These are phyloP conservation scores for Clarias gariepinus DNA, from an alignment of 2,113 vertebrate species.

Conservation along the genomic window DNA sequence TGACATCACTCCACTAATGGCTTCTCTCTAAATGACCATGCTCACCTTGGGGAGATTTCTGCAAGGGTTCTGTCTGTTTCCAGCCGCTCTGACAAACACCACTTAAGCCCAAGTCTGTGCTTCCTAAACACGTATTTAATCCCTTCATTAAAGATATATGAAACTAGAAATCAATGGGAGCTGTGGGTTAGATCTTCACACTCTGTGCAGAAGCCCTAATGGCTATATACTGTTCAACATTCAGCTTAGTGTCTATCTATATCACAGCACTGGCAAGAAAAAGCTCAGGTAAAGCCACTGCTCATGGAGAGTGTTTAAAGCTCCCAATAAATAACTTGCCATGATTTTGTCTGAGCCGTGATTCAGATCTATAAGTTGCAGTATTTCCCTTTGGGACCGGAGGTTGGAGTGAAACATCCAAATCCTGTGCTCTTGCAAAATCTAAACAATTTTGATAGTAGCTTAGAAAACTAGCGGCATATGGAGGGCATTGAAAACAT, in stretches of 20 bases:
- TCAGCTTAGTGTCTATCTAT: conserved; percentile 83
- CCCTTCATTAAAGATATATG: conserved; percentile 99
- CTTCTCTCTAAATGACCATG: conserved; percentile 61
- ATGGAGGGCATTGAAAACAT: not conserved
- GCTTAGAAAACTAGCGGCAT: not conserved
- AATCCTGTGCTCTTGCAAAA: not conserved
- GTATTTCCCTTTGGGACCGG: not conserved
- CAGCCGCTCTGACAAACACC: conserved; percentile 76
- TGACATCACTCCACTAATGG: conserved; percentile 79
- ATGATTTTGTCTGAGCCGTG: no score
- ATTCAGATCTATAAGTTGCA: not conserved
- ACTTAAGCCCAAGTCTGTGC: conserved; percentile 85
- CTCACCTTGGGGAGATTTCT: conserved; percentile 80
- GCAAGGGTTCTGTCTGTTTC: conserved; percentile 73
- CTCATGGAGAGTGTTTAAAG: not conserved
- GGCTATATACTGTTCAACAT: conserved; percentile 92
- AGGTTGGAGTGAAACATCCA: not conserved
- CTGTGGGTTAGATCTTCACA: conserved; percentile 83
- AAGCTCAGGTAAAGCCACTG: conserved; percentile 51
- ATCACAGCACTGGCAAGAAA: conserved; percentile 71
- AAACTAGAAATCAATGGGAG: conserved; percentile 93
- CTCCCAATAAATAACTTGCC: not conserved
- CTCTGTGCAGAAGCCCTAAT: conserved; percentile 82
- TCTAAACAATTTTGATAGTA: not conserved
- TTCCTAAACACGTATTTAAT: conserved; percentile 99